Evolutionary conservation across 2,113 vertebrate species (phyloP).

Genomic region (Amphilophus citrinellus): DNA sequence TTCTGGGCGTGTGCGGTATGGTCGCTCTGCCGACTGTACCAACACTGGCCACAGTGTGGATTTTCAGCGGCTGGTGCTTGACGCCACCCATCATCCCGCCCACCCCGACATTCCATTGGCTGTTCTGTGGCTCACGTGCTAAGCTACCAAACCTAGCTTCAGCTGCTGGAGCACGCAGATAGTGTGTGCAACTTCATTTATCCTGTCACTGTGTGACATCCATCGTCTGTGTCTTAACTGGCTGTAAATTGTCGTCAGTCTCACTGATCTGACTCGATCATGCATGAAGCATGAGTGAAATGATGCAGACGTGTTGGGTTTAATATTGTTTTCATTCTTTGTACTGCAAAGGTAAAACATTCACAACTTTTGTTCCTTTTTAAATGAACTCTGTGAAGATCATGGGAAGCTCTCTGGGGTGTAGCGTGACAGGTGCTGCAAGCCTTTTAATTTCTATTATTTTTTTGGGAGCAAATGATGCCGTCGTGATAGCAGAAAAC

Average conservation of each 20-base stretch:
- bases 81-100: background rate
- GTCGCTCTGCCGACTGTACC: background rate
- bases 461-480: background rate
- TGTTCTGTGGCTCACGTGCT: slow-evolving; percentile 51
- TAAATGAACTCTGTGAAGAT: slow-evolving; percentile 27
- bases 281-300: slow-evolving; percentile 78
- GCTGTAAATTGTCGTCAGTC: slow-evolving; percentile 81
- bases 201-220: slow-evolving; percentile 97
- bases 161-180: slow-evolving; percentile 67
- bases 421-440: background rate
- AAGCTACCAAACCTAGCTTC: slow-evolving; percentile 36
- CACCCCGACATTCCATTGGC: slow-evolving; percentile 73
- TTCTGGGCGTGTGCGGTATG: background rate
- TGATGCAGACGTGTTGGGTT: slow-evolving; percentile 51
- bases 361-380: slow-evolving; percentile 47
- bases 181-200: slow-evolving; percentile 82
- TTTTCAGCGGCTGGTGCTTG: slow-evolving; percentile 56
- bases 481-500: background rate
- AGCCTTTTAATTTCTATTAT: background rate
- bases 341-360: slow-evolving; percentile 33
- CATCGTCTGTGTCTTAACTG: slow-evolving; percentile 75
- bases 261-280: slow-evolving; percentile 81
- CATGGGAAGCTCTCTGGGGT: background rate
- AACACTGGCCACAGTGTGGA: slow-evolving; percentile 2
- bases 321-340: slow-evolving; percentile 49